Base-by-base conservation (phyloP, 2,113 vertebrate genomes). In the Urocolius indicus region DNA sequence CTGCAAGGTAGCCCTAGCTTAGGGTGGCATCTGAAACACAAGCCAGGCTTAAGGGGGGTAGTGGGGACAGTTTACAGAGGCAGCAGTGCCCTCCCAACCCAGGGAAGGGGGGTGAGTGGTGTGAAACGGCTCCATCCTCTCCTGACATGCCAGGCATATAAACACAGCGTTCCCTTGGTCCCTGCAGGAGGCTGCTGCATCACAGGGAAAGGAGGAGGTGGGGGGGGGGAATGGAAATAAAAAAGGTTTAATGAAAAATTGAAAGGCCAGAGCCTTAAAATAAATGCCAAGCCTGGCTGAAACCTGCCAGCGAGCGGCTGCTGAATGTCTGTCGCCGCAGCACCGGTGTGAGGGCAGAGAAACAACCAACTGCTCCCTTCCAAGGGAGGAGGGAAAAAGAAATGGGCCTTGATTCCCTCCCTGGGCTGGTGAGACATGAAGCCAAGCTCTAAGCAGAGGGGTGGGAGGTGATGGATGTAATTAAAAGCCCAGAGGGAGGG, bases 271-370 rank as follows among this genome's bases (percentile, higher is more conserved):
- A 24, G 17, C 75, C 93, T 96, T 87, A 91, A 95, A 97, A 95
- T 93, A 96, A 95, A 95, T 95, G 79, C 93, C 94, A 76, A 61
- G n/a, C 93, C 91, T 49, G 74, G 94, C 87, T 96, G 96, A 87
- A 91, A 87, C 89, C 84, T 89, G 94, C 8, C 89, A 82, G 93
- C 26, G 87, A 82, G 93, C 26, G 87, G 93, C 93, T 87, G 95
- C 63, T 46, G 16, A 91, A 93, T 23, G 87, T 58, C 87, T 93
- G 86, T 62, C 46, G 7, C 84, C 86, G 18, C 14, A 68, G 81
- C 89, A 78, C 55, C n/a, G 2, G 65, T 19, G 80, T 7, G 87
- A 20, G 36, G 76, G 76, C 41, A 92, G 77, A 10, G 41, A 49
- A 94, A 88, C 65, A 84, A 95, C 86, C 7, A 18, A n/a, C n/a